Conservation (phyloP, 2,888 invertebrate species). For the Callyntrura sp. region DNA sequence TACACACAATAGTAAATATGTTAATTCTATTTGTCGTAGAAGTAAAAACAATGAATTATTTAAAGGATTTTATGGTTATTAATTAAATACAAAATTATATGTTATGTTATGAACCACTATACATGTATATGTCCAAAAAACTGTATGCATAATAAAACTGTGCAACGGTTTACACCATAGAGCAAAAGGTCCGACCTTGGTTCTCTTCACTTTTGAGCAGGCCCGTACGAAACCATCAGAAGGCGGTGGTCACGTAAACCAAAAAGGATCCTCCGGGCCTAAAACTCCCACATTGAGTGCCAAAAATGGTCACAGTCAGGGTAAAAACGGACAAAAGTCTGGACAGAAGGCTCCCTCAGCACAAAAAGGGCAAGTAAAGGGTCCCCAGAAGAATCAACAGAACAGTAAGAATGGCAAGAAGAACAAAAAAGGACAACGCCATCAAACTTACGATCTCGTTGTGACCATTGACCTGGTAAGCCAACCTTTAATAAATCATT, state of each 20-base stretch:
- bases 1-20: slow-evolving; percentile 5
- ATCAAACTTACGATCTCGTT: slow-evolving; percentile 92
- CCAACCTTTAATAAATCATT: background rate
- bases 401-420: slow-evolving; percentile 88
- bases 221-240: slow-evolving; percentile 94
- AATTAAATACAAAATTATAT: background rate
- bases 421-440: slow-evolving; percentile 90
- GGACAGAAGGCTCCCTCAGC: slow-evolving; percentile 89
- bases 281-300: slow-evolving; percentile 86
- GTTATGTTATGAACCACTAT: background rate
- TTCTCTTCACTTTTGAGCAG: slow-evolving; percentile 85
- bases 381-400: slow-evolving; percentile 86
- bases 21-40: slow-evolving; percentile 11
- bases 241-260: slow-evolving; percentile 90
- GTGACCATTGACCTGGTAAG: slow-evolving; percentile 94
- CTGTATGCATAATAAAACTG: background rate
- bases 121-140: background rate
- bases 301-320: slow-evolving; percentile 83
- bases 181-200: slow-evolving; percentile 58
- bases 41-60: background rate
- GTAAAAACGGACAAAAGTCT: slow-evolving; percentile 86
- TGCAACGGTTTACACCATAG: background rate
- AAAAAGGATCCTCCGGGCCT: slow-evolving; percentile 90
- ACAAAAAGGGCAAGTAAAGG: slow-evolving; percentile 91
- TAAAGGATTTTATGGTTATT: background rate